Base-by-base conservation (phyloP, 1,140 invertebrate species). In the Ephestia elutella region DNA sequence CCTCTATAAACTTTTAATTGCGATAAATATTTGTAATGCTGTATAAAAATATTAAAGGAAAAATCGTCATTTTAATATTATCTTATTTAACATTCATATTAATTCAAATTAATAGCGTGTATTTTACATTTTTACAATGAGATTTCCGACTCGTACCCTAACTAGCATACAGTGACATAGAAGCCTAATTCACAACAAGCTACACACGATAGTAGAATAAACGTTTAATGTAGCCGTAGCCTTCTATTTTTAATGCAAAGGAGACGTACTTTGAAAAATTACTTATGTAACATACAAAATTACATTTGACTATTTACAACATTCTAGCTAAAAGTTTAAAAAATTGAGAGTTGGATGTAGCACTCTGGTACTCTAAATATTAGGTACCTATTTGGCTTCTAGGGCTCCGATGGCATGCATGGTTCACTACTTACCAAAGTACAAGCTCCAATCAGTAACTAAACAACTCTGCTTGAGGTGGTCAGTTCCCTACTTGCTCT, bases 11-110 rank as follows among this genome's bases (percentile, higher is more conserved):
- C 81, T 87, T 86, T 87, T 86, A 86, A 87, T 87, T 87, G 85
- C 85, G 82, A 78, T 86, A 83, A 79, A 84, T 87, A 87, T 82
- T 75, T 81, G 78, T 85, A 80, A 87, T 85, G 82, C 82, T 86
- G 85, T 87, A 87, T 86, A 86, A 87, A 87, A 86, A 87, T 86
- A 87, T 83, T 87, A 86, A 86, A 87, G 85, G 72, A 86, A 87
- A 84, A 84, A 82, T 86, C 75, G 76, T 85, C 76, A 78, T 75
- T 81, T 80, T 78, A 79, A 69, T 77, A 83, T 82, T 80, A 71
- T 80, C 82, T 79, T 77, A 72, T 75, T 73, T 82, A 85, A 86
- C 81, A 82, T 82, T 81, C 71, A 84, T 81, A 84, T 73, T 79
- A 83, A 71, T 81, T 72, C 75, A 78, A 80, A 83, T 78, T 78